Percentiles rank a stretch among this genome's conserved stretches.
phyloP scores from a whole-genome alignment of 2,797 vertebrate species.

The Gallirallus australis region DNA sequence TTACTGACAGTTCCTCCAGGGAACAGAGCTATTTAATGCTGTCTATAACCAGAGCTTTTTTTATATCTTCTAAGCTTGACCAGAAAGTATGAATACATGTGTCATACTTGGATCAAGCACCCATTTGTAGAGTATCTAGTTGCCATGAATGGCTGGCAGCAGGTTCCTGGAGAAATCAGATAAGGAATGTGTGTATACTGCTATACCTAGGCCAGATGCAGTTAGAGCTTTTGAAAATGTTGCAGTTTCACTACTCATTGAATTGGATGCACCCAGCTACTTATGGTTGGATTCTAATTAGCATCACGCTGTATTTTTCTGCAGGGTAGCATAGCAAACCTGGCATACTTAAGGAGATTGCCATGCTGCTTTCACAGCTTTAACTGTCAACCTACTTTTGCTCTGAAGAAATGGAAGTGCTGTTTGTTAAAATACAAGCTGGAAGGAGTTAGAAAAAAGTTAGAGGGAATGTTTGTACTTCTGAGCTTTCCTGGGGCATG shows the following conservation, averaged over 20 bases:
- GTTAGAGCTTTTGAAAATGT: not conserved
- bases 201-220: not conserved
- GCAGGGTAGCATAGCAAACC: not conserved
- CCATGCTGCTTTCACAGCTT: not conserved
- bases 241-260: not conserved
- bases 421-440: not conserved
- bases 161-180: not conserved
- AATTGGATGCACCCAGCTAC: not conserved
- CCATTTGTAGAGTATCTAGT: fast-evolving
- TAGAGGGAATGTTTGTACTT: not conserved
- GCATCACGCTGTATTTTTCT: not conserved
- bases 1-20: not conserved
- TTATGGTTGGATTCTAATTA: not conserved
- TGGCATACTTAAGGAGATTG: not conserved
- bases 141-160: not conserved
- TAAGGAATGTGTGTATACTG: not conserved
- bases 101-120: not conserved
- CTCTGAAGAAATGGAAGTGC: not conserved
- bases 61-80: fast-evolving
- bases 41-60: not conserved
- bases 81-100: not conserved
- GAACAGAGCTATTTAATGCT: not conserved
- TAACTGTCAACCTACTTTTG: not conserved
- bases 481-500: not conserved
- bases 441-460: not conserved